A percentile compares a stretch with the other conserved stretches of the same genome.
Evolutionary conservation across 2,113 vertebrate species (phyloP).

Genomic region (Archocentrus centrarchus): DNA sequence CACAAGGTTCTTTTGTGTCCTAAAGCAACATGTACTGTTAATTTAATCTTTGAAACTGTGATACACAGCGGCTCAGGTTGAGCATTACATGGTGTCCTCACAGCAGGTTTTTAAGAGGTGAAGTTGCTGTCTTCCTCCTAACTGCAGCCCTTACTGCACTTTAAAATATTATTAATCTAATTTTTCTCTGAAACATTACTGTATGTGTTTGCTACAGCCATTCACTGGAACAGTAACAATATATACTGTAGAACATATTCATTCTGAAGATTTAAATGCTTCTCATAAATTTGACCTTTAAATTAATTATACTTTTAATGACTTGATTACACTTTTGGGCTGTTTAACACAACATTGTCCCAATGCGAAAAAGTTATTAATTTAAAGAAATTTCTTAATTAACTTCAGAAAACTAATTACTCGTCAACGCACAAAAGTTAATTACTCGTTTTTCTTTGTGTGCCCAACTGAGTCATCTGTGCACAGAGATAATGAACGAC

Average conservation of each 20-base stretch:
- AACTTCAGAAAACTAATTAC: neutral
- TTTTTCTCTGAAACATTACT: neutral
- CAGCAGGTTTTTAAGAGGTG: neutral
- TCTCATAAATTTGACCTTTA: neutral
- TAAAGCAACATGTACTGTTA: conserved; percentile 2
- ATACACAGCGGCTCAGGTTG: conserved; percentile 21
- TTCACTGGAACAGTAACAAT: neutral
- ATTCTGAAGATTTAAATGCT: neutral
- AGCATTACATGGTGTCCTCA: conserved; percentile 10
- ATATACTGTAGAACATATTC: neutral
- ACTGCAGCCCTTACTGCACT: neutral
- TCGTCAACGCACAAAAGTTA: neutral
- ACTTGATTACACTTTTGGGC: neutral
- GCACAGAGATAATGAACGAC: neutral
- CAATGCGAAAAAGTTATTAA: neutral
- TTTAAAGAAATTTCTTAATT: conserved; percentile 9
- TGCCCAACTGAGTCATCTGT: neutral
- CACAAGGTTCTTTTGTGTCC: neutral
- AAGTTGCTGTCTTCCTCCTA: neutral
- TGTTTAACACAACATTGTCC: neutral
- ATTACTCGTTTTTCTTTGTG: neutral
- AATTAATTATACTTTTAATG: conserved; percentile 1
- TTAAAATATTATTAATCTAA: neutral
- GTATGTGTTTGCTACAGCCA: neutral
- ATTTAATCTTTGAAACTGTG: conserved; percentile 37